These are phyloP conservation scores for Chromoteleia sp. DNA, from an alignment of 2,888 invertebrate species.

Conservation along the genomic window DNA sequence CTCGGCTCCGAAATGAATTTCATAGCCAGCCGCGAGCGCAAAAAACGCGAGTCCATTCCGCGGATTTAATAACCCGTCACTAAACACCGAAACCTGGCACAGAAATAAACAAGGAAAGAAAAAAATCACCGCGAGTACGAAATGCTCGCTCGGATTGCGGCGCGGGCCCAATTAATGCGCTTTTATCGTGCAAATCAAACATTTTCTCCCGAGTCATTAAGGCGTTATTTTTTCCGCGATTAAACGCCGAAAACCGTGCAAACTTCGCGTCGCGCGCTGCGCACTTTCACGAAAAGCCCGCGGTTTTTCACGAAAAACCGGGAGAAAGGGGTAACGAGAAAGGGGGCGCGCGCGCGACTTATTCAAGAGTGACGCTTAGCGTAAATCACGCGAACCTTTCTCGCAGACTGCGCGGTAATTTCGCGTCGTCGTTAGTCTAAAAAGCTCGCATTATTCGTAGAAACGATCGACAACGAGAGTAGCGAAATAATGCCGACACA, in stretches of 20 bases:
- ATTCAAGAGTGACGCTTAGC: constrained; percentile 50
- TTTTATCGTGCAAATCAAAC: constrained; percentile 3
- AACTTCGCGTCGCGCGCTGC: not conserved
- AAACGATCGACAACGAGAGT: constrained; percentile 39
- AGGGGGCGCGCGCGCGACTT: constrained; percentile 9
- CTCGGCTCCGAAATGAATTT: constrained; percentile 18
- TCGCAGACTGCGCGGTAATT: constrained; percentile 42
- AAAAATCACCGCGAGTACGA: too few relatives aligned
- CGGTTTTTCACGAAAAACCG: too few relatives aligned
- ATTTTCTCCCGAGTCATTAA: constrained; percentile 9
- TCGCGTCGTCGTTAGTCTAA: constrained; percentile 33
- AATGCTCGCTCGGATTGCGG: too few relatives aligned
- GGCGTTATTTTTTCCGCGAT: not conserved
- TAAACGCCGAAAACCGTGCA: constrained; percentile 1
- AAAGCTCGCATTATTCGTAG: constrained; percentile 30
- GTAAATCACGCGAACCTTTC: constrained; percentile 39
- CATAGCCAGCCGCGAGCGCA: not conserved
- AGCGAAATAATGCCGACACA: constrained; percentile 19
- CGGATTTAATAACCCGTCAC: constrained; percentile 26
- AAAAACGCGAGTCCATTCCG: constrained; percentile 21
- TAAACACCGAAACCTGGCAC: constrained; percentile 2
- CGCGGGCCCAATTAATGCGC: not conserved
- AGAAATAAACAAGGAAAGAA: constrained; percentile 6
- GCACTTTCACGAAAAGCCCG: constrained; percentile 26
- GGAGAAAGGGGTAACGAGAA: too few relatives aligned